These are phyloP conservation scores for Drosophila kurseongensis DNA, from an alignment of 1,140 invertebrate species.

Conservation along the genomic window DNA sequence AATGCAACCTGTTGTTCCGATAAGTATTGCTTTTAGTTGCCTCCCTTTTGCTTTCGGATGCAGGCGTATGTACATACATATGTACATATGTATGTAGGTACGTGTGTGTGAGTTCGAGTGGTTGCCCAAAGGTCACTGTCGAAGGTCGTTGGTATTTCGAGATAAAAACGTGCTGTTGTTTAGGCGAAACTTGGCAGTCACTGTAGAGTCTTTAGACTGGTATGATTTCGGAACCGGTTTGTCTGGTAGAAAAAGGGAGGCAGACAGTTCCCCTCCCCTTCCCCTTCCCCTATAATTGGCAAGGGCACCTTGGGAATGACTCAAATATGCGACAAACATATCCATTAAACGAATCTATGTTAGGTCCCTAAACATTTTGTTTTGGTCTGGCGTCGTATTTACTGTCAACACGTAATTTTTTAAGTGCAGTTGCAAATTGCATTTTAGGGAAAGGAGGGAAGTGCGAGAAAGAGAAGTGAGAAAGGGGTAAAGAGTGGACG, in stretches of 20 bases:
- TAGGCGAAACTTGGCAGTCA: slow-evolving; percentile 30
- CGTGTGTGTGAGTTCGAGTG: slow-evolving; percentile 10
- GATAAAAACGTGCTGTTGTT: slow-evolving; percentile 40
- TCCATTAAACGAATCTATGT: slow-evolving; percentile 20
- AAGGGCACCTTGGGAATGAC: slow-evolving; percentile 72
- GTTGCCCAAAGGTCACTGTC: slow-evolving; percentile 43
- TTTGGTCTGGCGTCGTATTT: slow-evolving; percentile 28
- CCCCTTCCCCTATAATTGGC: slow-evolving; percentile 16
- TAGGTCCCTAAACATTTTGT: slow-evolving; percentile 61
- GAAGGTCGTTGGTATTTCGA: slow-evolving; percentile 63
- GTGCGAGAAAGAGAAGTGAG: neutral
- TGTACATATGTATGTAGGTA: neutral
- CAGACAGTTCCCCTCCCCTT: neutral
- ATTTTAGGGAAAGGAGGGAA: slow-evolving; percentile 28
- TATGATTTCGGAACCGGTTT: slow-evolving; percentile 69
- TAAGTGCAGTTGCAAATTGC: slow-evolving; percentile 56
- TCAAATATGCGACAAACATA: slow-evolving; percentile 34
- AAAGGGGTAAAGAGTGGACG: neutral
- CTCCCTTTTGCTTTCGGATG: slow-evolving; percentile 3
- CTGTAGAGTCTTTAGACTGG: slow-evolving; percentile 29
- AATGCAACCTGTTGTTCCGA: slow-evolving; percentile 10
- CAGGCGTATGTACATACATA: neutral
- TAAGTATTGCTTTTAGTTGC: neutral
- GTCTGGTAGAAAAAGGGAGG: slow-evolving; percentile 23
- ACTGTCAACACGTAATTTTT: slow-evolving; percentile 58